Base-by-base conservation (phyloP, 2,113 vertebrate species). In the Notothenia coriiceps region DNA sequence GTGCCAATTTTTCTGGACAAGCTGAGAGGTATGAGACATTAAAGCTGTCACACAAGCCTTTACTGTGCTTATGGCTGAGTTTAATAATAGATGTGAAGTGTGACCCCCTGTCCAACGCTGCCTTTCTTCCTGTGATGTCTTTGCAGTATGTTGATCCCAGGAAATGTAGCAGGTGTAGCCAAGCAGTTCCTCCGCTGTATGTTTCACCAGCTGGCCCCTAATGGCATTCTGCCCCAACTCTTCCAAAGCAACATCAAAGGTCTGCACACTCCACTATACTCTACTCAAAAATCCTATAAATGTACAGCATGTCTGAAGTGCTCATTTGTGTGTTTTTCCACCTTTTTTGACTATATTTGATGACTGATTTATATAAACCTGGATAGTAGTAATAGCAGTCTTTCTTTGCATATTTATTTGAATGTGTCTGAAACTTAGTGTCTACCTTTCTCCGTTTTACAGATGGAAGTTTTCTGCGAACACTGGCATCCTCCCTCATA, bases 171-270 rank as follows among this genome's bases (percentile, higher is more conserved):
- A 4, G 98, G 98, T 64, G 98, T 99, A 87, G 98, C 98, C 73
- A 99, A 99, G 91, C 98, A 99, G 91, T 99, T 99, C 88, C 96
- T 99, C 22, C 98, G 98, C 55, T 99, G 98, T 56, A 93, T 99
- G 87, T 97, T 99, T 90, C 98, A 99, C 84, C 98, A 99, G 84
- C 91, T 99, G 89, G 98, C 98, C 47, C 98, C 98, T 55, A 99
- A 99, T 0, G 98, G 98, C 86, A 99, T 99, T 91, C 94, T 99
- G 59, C 97, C 98, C 0, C 98, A 99, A 91, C 96, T 99, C 54
- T 99, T 99, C 91, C 98, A 99, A 94, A 99, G 98, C 87, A 97
- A 96, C 87, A 99, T 99, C 91, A 99, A 99, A 97, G 98, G 98
- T 99, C 88, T 88, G 17, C 54, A 76, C 60, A 29, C 1, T 52